Base-by-base conservation (phyloP, 2,113 vertebrate genomes). In the Perca schrenkii region DNA sequence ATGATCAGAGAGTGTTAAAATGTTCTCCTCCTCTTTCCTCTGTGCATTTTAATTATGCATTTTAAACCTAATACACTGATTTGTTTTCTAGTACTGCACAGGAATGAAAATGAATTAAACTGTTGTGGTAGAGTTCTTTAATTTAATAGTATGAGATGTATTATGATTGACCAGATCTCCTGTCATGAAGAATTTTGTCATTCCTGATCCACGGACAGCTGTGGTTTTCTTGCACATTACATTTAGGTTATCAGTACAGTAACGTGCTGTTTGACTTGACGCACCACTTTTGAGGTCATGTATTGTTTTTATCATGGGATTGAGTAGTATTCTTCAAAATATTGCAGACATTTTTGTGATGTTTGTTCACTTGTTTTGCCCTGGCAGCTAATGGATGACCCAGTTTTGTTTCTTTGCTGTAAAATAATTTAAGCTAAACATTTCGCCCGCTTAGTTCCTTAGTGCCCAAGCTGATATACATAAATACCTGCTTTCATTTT, bases 21-120 rank as follows among this genome's bases (percentile, higher is more conserved):
- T 69, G 6, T 57, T 22, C 71, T 74, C 66, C 65, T 82, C 65
- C 63, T 76, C 60, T 81, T 89, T 85, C 28, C 50, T 80, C 69
- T 70, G 19, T 83, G 83, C 58, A 80, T 88, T 83, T 88, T 85
- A 88, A 88, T 85, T 64, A 82, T 91, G 80, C 79, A 77, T 86
- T 77, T 74, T 72, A 56, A 75, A 80, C 47, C 71, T 56, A n/a
- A 69, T 80, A 25, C 66, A 52, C 61, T 72, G 60, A 69, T 84
- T 80, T 85, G 40, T 79, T 84, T 74, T 70, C 50, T 62, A 46
- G 3, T 56, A 65, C 67, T 68, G 68, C 67, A 74, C 57, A 49
- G 17, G 73, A 74, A 78, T 74, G 46, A 77, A 79, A 75, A 13
- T 68, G 15, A 68, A 58, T 79, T 71, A n/a, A 68, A 1, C 74